phyloP scores from a whole-genome alignment of 2,113 vertebrate species.

The Polyodon spathula region DNA sequence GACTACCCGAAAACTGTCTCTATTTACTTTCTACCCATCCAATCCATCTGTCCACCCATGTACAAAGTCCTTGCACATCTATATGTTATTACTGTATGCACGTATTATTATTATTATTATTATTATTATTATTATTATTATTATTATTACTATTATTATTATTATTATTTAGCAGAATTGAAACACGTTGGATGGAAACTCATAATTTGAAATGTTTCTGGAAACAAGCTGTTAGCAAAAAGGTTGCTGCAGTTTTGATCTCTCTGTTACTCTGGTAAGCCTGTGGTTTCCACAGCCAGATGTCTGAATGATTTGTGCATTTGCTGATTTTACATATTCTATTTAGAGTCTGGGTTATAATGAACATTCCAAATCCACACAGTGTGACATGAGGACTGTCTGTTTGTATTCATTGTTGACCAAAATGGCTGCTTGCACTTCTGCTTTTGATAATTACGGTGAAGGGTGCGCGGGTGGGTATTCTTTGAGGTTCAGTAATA shows the following conservation, averaged over 20 bases:
- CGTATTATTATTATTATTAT: no score
- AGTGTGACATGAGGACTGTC: neutral
- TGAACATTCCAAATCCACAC: conserved; percentile 1
- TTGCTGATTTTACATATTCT: conserved; percentile 12
- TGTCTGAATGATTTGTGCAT: conserved; percentile 1
- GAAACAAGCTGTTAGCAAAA: neutral
- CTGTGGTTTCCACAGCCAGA: neutral
- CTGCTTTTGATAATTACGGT: neutral
- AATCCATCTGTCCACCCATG: no score
- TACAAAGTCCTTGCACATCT: no score
- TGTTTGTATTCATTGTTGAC: conserved; percentile 5
- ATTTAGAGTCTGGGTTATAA: neutral
- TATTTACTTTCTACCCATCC: no score
- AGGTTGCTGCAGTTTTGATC: conserved; percentile 8
- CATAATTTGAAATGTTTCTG: conserved; percentile 16
- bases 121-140: no score
- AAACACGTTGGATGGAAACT: conserved; percentile 7
- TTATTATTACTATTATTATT: no score
- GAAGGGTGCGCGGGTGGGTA: neutral
- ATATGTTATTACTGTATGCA: no score
- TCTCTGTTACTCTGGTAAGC: neutral
- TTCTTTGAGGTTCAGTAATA: conserved; percentile 18
- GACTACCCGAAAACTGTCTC: no score
- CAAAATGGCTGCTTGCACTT: neutral
- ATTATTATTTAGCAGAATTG: neutral